Evolutionary conservation across 2,797 vertebrate genomes (phyloP), one percentile per base, ranked within the genome.

Genomic region (Epinephelus coioides): DNA sequence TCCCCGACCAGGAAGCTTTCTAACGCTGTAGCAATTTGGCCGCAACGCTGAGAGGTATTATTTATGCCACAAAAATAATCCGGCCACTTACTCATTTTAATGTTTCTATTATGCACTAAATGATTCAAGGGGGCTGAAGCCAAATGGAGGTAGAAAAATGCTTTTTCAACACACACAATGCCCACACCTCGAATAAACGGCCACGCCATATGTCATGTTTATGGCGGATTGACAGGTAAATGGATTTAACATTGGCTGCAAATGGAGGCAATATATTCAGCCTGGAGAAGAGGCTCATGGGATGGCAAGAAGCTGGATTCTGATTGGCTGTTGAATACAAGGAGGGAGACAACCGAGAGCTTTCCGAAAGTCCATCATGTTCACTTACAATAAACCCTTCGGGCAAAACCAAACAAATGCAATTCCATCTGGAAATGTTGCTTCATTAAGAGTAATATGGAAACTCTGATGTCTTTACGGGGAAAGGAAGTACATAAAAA

Each of bases 21-120:
- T 81, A 84, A 79, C 8, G 18, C 68, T 46, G 79, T 69, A 55
- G 76, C 81, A 71, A 78, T 84, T 87, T 89, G 76, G 85, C 87
- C 53, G 17, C 40, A 1, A 81, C 30, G 5, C 43, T 0, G 30
- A 59, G 69, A 79, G 40, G 44, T 19, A 86, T 90, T 84, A 88
- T 87, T 89, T 88, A 88, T 84, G 80, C 63, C 78, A 81, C 57
- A 55, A 71, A 90, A 88, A 87, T 84, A 69, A 89, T 87, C 82
- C 23, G 15, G 44, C 69, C 82, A 76, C 86, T 94, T 85, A 86
- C 78, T 89, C 87, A 90, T 89, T 86, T 87, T 88, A 85, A 92
- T 89, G 88, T 81, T 90, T 90, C 83, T 82, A 88, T 90, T 82
- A 89, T 79, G 69, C 47, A 56, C 71, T 74, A 70, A 91, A 90